Evolutionary conservation across 2,797 vertebrate genomes (phyloP).

Genomic region (Pelodytes ibericus): DNA sequence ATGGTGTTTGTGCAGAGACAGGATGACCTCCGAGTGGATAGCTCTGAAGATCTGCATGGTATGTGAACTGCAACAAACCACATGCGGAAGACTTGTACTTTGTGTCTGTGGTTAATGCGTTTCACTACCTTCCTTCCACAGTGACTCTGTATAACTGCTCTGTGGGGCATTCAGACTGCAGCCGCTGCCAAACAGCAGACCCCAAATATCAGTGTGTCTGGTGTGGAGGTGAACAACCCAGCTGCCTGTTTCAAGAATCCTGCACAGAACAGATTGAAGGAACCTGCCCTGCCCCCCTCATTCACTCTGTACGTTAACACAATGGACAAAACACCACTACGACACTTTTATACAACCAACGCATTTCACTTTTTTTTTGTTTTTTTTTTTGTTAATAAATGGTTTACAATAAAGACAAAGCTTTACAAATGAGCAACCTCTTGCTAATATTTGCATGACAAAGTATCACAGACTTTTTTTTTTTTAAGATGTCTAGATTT

Average conservation of each 20-base stretch:
- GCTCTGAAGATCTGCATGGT: constrained; percentile 85
- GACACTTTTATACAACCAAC: too few species aligned
- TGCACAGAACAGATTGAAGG: constrained; percentile 79
- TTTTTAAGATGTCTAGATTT: too few species aligned
- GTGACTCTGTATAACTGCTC: constrained; percentile 95
- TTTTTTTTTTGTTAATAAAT: too few species aligned
- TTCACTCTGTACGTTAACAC: constrained; percentile 80
- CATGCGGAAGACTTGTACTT: not conserved
- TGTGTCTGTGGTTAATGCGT: not conserved
- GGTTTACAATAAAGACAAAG: too few species aligned
- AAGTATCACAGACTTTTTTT: too few species aligned
- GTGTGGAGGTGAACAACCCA: constrained; percentile 81
- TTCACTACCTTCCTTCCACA: constrained; percentile 61
- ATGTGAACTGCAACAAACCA: constrained; percentile 40
- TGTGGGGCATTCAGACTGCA: constrained; percentile 90
- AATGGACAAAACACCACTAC: too few species aligned
- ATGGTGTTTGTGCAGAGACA: constrained; percentile 89
- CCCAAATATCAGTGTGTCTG: constrained; percentile 89
- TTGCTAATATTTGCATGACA: too few species aligned
- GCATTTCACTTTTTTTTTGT: too few species aligned
- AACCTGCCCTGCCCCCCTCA: constrained; percentile 89
- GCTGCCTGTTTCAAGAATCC: constrained; percentile 81
- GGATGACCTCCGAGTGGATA: constrained; percentile 89
- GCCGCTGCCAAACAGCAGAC: constrained; percentile 89
- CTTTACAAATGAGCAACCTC: too few species aligned